Evolutionary conservation across 2,797 vertebrate species (phyloP).

Genomic region (Rhodeus uyekii): DNA sequence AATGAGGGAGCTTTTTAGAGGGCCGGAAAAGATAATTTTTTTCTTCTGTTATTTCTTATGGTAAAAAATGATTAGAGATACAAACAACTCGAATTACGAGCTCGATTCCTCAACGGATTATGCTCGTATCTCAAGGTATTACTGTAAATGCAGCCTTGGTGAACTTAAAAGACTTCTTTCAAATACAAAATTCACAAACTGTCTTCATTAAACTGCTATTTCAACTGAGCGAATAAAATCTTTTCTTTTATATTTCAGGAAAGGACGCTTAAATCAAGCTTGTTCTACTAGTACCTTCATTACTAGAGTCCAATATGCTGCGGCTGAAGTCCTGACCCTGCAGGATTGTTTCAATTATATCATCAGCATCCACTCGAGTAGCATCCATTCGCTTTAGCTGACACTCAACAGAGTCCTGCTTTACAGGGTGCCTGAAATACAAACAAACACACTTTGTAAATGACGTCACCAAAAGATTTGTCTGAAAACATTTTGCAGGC

Average conservation of each 20-base stretch:
- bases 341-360: constrained; percentile 93
- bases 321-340: constrained; percentile 94
- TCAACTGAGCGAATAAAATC: background rate
- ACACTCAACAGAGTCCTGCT: constrained; percentile 92
- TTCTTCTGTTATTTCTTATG: too few relatives aligned
- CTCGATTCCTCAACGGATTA: too few relatives aligned
- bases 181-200: background rate
- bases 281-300: constrained; percentile 81
- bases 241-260: background rate
- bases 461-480: background rate
- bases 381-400: constrained; percentile 92
- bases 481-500: background rate
- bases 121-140: too few relatives aligned
- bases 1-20: too few relatives aligned
- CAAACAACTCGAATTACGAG: too few relatives aligned
- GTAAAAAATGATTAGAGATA: too few relatives aligned
- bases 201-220: background rate
- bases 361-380: constrained; percentile 94
- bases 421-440: constrained; percentile 80
- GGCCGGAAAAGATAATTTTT: too few relatives aligned
- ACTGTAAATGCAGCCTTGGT: background rate
- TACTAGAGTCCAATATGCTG: constrained; percentile 86
- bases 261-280: background rate
- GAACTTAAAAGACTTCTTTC: background rate
- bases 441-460: background rate